Base-by-base conservation (phyloP, 1,140 invertebrate genomes). In the Sarcophaga bullata region DNA sequence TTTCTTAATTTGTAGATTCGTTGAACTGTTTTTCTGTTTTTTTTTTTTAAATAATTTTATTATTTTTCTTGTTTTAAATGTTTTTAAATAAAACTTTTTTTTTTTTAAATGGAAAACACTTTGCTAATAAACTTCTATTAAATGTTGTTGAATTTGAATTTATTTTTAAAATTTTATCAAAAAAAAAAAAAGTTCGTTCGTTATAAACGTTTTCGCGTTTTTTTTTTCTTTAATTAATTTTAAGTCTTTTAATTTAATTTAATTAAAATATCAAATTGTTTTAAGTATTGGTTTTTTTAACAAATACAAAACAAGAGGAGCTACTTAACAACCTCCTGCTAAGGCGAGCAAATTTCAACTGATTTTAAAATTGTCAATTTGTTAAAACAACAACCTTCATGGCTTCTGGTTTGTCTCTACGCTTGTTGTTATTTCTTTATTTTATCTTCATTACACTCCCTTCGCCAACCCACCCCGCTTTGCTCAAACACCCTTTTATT, bases 341-440 rank as follows among this genome's bases (percentile, higher is more conserved):
- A 78, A 78, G 75, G 75, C 75, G 75, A 78, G 75, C 48, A 49
- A 78, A 78, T 50, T 78, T 78, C 75, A 78, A 78, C 75, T 78
- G 75, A 78, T 78, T 50, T 52, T 50, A 8, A 6, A 50, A 50
- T 49, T 50, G 48, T 52, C 75, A 52, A 15, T 50, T 50, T 50
- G 48, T 78, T 78, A 78, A 78, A n/a, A 78, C 75, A 78, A 78
- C 75, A 78, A 78, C 75, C 75, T 68, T 52, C 46, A n/a, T 58
- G 11, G 54, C n/a, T 58, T 13, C 54, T 58, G n/a, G 15, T 58
- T 58, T n/a, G 54, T 7, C n/a, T 58, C 13, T 58, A 37, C 25
- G 25, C 25, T n/a, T 58, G 15, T 58, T 58, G 54, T 58, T 58
- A 37, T 37, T n/a, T 58, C 54, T 13, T 58, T n/a, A n/a, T n/a